Evolutionary conservation across 2,113 vertebrate species (phyloP), one percentile per base, ranked within the genome.

Genomic region (Tachuris rubrigastra): DNA sequence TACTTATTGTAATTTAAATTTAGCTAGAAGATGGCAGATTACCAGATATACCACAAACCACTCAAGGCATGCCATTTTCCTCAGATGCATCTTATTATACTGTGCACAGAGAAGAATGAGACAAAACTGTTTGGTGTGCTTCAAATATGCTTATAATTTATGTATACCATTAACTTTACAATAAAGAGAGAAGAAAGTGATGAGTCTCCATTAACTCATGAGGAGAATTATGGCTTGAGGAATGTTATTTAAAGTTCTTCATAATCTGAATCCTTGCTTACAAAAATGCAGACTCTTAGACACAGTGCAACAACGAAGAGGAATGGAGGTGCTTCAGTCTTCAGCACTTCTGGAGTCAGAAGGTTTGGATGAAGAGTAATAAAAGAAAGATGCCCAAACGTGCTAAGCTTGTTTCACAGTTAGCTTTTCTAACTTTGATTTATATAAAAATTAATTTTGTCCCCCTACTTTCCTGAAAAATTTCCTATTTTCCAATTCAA

Each of bases 1-100:
- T 50, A 37, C 63, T 92, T 89, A 75, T 86, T 87, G 76, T 90
- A 92, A 73, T 63, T 72, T 97, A 91, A 95, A 93, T 8, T 89
- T 80, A 79, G 37, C 50, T 94, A 42, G 50, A 77, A 74, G 55
- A 81, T 33, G n/a, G 49, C 60, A 95, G 58, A 41, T 53, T 41
- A 88, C 47, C 59, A 93, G 67, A 59, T 76, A 80, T 85, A 67
- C 35, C 20, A 35, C 52, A 59, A 65, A 84, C 10, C 49, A 17
- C 60, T 90, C 65, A 84, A 94, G 46, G 23, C 23, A 72, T 80
- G 33, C 24, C 12, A 30, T 65, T 93, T 93, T 77, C 58, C n/a
- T 88, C 55, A 80, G 42, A 69, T 22, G 24, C 39, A 52, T 88
- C 60, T 88, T 90, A 49, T 75, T 75, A 56, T 28, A 68, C 24